Evolutionary conservation across 2,888 invertebrate genomes (phyloP).

Genomic region (Psylliodes chrysocephalus): DNA sequence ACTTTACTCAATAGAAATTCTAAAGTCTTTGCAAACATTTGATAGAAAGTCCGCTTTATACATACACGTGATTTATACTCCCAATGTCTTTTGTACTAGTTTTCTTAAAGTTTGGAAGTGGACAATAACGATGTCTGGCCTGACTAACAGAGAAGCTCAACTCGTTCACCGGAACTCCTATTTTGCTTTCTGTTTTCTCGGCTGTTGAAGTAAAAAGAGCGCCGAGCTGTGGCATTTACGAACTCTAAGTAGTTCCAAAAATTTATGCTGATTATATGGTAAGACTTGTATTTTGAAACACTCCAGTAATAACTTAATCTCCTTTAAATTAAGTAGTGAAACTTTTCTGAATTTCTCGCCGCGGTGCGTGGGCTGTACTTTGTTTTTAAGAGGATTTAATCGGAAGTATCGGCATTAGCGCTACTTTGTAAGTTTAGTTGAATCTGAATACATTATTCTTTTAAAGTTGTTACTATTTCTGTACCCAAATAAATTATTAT

Average conservation of each 20-base stretch:
- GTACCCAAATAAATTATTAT: too few species aligned
- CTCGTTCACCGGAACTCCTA: conserved; percentile 26
- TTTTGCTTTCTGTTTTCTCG: conserved; percentile 35
- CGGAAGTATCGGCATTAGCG: too few species aligned
- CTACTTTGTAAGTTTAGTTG: too few species aligned
- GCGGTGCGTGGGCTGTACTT: not conserved
- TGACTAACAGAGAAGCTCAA: conserved; percentile 18
- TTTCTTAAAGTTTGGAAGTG: conserved; percentile 46
- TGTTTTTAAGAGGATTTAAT: not conserved
- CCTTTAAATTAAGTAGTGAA: conserved; percentile 41
- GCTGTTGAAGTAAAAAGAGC: conserved; percentile 35
- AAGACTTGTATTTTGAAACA: conserved; percentile 44
- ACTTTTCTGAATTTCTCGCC: conserved; percentile 29
- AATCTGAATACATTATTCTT: too few species aligned
- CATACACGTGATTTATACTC: conserved; percentile 49
- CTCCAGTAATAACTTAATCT: conserved; percentile 39
- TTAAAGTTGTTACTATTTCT: too few species aligned
- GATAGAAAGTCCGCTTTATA: conserved; percentile 32
- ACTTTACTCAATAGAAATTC: not conserved
- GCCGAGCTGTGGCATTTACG: conserved; percentile 34
- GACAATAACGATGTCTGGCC: conserved; percentile 42
- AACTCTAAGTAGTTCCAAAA: conserved; percentile 49
- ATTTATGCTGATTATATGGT: conserved; percentile 48
- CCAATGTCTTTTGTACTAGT: conserved; percentile 46
- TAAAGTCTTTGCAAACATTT: conserved; percentile 5